Conservation (phyloP, 2,113 vertebrate species). For the Proteles cristata region DNA sequence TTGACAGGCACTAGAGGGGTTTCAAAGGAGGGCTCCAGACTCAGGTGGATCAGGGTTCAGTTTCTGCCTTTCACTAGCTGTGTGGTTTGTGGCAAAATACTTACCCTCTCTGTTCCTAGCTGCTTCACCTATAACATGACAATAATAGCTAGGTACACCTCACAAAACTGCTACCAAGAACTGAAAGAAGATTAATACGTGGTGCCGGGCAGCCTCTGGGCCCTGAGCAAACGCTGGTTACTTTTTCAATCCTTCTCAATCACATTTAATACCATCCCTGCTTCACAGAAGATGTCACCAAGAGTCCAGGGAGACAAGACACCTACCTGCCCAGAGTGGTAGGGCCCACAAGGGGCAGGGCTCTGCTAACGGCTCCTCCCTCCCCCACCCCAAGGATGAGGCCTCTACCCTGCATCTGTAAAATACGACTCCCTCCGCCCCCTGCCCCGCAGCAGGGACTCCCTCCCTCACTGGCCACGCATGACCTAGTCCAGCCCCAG, state of each 20-base stretch:
- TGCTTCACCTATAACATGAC: neutral
- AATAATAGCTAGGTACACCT: neutral
- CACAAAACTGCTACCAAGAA: neutral
- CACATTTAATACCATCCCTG: neutral
- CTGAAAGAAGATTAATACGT: fast-evolving
- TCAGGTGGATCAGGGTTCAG: neutral
- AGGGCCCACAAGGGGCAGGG: neutral
- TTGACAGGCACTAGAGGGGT: neutral
- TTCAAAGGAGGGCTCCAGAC: neutral
- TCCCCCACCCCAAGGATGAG: fast-evolving
- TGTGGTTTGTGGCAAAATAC: neutral
- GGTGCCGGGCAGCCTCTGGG: neutral
- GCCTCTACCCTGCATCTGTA: neutral
- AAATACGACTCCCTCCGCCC: neutral
- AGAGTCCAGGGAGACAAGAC: neutral
- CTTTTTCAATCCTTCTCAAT: fast-evolving
- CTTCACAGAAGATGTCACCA: neutral
- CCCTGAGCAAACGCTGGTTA: neutral
- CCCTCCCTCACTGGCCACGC: fast-evolving
- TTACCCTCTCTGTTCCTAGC: neutral
- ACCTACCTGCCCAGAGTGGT: neutral
- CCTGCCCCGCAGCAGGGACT: no score
- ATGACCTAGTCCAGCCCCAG: neutral
- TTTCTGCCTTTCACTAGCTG: neutral
- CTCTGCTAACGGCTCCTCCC: neutral